phyloP scores from a whole-genome alignment of 1,140 invertebrate genomes.

The Odontomachus brunneus region DNA sequence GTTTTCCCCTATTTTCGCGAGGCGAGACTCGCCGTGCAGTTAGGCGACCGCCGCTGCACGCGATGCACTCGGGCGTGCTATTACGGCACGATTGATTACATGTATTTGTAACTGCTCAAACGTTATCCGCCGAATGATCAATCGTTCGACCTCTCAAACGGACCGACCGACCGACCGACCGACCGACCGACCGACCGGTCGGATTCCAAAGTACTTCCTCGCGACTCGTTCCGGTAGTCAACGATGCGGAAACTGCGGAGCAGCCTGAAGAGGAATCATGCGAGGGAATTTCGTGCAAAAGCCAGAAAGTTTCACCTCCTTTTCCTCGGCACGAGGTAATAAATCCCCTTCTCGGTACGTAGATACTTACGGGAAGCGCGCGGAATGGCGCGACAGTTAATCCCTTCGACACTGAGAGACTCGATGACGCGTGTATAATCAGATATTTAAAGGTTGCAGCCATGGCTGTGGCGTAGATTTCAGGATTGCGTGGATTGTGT shows the following conservation, averaged over 20 bases:
- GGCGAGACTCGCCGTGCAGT: constrained; percentile 52
- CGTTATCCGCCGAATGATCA: constrained; percentile 62
- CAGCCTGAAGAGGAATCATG: neutral
- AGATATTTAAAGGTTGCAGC: too few relatives aligned
- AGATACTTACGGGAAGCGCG: neutral
- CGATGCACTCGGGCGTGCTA: constrained; percentile 50
- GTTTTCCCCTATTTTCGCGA: too few relatives aligned
- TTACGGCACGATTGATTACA: constrained; percentile 64
- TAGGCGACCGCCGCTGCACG: constrained; percentile 27
- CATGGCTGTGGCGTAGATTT: too few relatives aligned
- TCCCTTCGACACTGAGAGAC: too few relatives aligned
- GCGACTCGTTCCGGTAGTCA: constrained; percentile 52
- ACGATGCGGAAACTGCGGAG: constrained; percentile 46
- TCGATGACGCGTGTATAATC: too few relatives aligned
- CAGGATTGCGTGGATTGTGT: too few relatives aligned
- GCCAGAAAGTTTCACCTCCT: constrained; percentile 16
- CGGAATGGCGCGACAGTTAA: neutral
- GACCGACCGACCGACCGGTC: constrained; percentile 47
- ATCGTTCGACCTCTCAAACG: constrained; percentile 54
- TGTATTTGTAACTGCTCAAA: constrained; percentile 64
- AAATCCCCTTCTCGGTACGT: neutral
- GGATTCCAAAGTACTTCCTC: constrained; percentile 42
- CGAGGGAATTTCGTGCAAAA: constrained; percentile 11
- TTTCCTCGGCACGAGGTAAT: neutral
- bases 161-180: constrained; percentile 15